Base-by-base conservation (phyloP, 30 jellyfish, hydroid and myxozoan genomes). In the Mastigias papua region DNA sequence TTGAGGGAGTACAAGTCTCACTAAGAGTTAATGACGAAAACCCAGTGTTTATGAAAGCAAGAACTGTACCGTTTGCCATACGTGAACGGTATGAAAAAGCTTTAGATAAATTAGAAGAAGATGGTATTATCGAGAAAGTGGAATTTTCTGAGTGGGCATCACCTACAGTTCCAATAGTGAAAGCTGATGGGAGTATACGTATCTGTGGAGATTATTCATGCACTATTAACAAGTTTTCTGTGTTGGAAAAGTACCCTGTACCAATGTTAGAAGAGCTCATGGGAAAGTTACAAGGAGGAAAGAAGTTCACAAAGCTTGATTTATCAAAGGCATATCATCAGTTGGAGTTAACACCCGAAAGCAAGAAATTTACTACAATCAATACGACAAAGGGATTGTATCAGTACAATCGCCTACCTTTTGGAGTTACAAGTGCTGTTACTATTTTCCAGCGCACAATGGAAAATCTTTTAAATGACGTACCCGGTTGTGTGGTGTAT, bases 301-400 rank as follows among this genome's bases (percentile, higher is more conserved):
- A 82, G 48, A 46, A 27, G 89, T 82, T 82, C 89, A 82, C 92
- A 46, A 82, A 65, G 89, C 83, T 82, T 50, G 92, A 82, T 66
- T 77, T 73, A 48, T 33, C 78, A 22, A 30, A 73, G 42, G 88
- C 80, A 13, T 77, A 54, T 77, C 80, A 77, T 29, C 49, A 48
- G 51, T 80, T 77, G 57, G 29, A 60, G 78, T 28, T 80, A 25
- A 26, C 32, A 16, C 34, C 68, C 7, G 50, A 34, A 26, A 48
- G 84, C 89, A 26, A 54, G 28, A 37, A 48, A 82, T 77, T 77
- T 16, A 13, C 58, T n/a, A 58, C 90, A 17, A 46, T 78, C 67
- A 80, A 33, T 42, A 82, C 96, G 69, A 82, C 51, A 1, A 70
- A 65, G 66, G 97, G 80, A 26, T 63, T 89, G 76, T 81, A 23